Conservation (phyloP, 2,888 invertebrate genomes). For the Branchipolynoe longqiensis region DNA sequence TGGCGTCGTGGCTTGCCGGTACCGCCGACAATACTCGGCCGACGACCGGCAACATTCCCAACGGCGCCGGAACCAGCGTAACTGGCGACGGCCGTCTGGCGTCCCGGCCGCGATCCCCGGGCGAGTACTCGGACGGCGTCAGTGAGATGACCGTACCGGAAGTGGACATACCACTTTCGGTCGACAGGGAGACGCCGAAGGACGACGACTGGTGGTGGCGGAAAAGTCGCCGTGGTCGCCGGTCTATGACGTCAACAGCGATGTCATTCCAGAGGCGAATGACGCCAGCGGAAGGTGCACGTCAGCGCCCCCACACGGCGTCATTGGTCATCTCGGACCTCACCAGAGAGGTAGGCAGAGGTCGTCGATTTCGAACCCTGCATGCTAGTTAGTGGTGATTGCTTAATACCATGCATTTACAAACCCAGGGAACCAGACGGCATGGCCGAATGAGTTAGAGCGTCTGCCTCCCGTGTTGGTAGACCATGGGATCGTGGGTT, state of each 20-base stretch:
- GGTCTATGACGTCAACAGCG: not conserved
- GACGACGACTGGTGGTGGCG: conserved; percentile 52
- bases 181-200: not conserved
- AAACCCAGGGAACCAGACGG: too few species aligned
- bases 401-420: too few species aligned
- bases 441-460: too few species aligned
- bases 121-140: not conserved
- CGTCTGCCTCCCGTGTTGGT: too few species aligned
- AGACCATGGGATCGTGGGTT: too few species aligned
- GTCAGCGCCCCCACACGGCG: conserved; percentile 31
- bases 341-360: not conserved
- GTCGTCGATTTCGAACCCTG: not conserved
- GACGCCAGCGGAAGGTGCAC: conserved; percentile 3
- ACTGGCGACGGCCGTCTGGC: conserved; percentile 11
- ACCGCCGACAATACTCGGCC: not conserved
- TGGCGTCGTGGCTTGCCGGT: conserved; percentile 25
- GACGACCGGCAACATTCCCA: conserved; percentile 5
- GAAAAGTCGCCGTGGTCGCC: not conserved
- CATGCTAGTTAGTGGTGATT: not conserved
- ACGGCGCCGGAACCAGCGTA: too few species aligned
- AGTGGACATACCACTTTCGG: not conserved
- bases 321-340: conserved; percentile 8
- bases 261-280: not conserved
- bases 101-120: conserved; percentile 23
- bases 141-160: conserved; percentile 52